phyloP scores from a whole-genome alignment of 2,797 vertebrate species.

The Peromyscus melanophrys region DNA sequence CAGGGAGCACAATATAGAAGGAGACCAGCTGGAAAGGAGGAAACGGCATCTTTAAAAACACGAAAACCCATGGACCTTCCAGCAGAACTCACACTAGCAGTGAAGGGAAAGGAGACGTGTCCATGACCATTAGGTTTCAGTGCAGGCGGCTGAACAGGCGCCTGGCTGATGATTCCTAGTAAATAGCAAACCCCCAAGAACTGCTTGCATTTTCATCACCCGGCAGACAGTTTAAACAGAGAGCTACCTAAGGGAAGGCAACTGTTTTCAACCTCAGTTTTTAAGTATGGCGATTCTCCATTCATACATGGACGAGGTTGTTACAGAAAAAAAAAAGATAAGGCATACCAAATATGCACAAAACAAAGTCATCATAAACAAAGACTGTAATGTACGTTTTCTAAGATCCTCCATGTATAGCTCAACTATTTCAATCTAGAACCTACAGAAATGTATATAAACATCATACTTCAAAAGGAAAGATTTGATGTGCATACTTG shows the following conservation, averaged over 20 bases:
- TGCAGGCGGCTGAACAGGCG: neutral
- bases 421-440: neutral
- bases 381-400: conserved; percentile 1
- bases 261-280: neutral
- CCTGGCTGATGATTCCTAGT: neutral
- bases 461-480: conserved; percentile 32
- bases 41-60: neutral
- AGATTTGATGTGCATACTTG: neutral
- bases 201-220: neutral
- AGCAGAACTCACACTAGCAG: rapidly evolving
- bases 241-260: neutral
- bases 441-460: neutral
- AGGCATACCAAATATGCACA: neutral
- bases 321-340: neutral
- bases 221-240: neutral
- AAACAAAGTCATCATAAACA: neutral
- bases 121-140: neutral
- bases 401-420: neutral
- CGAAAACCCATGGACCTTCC: neutral
- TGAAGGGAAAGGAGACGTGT: neutral
- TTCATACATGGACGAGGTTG: neutral
- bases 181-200: neutral
- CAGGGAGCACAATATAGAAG: neutral
- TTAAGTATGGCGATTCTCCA: neutral
- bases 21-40: neutral